A percentile compares a stretch with the other conserved stretches of the same genome.
These are phyloP conservation scores for Struthidea cinerea DNA, from an alignment of 2,113 vertebrate species.

Conservation along the genomic window DNA sequence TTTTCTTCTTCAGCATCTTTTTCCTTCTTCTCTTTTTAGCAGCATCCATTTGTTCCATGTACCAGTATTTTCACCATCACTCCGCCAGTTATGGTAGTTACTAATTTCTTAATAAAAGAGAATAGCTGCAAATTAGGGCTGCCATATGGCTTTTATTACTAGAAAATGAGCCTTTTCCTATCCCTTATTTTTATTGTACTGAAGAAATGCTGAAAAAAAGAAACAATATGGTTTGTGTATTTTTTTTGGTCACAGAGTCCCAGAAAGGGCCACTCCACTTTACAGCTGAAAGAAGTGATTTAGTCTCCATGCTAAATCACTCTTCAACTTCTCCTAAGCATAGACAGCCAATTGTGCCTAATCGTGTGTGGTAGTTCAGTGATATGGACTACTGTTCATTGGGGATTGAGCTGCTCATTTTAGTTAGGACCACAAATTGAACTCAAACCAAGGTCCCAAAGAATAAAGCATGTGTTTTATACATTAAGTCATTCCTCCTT, in stretches of 20 bases:
- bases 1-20: not conserved
- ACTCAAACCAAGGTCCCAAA: constrained; percentile 46
- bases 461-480: constrained; percentile 51
- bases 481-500: constrained; percentile 40
- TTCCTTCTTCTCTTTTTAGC: not conserved
- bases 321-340: constrained; percentile 48
- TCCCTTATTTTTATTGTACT: not conserved
- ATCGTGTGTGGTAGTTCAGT: constrained; percentile 56
- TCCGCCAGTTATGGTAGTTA: not conserved
- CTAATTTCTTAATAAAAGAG: constrained; percentile 45
- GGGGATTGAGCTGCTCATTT: constrained; percentile 60
- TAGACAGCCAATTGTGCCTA: constrained; percentile 62
- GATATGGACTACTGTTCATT: constrained; percentile 51
- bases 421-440: constrained; percentile 60
- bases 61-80: not conserved
- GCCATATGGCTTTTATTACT: constrained; percentile 42
- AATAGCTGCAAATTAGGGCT: constrained; percentile 23
- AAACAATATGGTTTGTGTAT: not conserved
- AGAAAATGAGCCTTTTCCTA: not conserved
- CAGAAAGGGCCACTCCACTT: not conserved
- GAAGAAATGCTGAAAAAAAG: constrained; percentile 23
- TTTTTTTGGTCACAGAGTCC: not conserved
- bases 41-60: not conserved
- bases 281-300: constrained; percentile 15
- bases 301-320: constrained; percentile 17